Percentiles rank a stretch among this genome's conserved stretches.
Conservation (phyloP, 1,140 invertebrate species). For the Zaprionus vittiger region DNA sequence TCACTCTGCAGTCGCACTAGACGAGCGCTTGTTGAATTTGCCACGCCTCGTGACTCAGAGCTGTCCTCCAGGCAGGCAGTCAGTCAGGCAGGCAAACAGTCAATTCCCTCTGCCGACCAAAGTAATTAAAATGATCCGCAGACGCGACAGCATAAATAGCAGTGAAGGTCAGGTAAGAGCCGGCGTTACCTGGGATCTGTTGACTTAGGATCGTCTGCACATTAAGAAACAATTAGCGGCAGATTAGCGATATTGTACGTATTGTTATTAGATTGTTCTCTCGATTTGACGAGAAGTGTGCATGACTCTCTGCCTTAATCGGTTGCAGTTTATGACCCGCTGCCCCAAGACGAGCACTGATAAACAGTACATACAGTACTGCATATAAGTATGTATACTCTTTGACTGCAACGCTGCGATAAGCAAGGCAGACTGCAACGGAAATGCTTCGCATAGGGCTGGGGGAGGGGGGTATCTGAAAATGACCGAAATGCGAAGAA, state of each 20-base stretch:
- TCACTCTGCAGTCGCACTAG: background rate
- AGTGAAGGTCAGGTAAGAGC: slow-evolving; percentile 44
- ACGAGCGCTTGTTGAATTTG: slow-evolving; percentile 38
- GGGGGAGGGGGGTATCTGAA: slow-evolving; percentile 14
- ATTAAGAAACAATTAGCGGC: slow-evolving; percentile 76
- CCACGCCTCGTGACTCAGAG: slow-evolving; percentile 56
- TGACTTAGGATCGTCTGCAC: slow-evolving; percentile 56
- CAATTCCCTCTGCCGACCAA: background rate
- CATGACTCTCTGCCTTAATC: slow-evolving; percentile 39
- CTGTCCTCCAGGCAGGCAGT: slow-evolving; percentile 15
- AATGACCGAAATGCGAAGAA: slow-evolving; percentile 29
- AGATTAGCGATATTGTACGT: slow-evolving; percentile 58
- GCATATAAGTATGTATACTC: slow-evolving; percentile 1
- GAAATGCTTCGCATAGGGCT: slow-evolving; percentile 42
- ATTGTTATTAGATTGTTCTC: slow-evolving; percentile 33
- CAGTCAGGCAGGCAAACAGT: background rate
- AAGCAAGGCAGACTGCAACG: slow-evolving; percentile 40
- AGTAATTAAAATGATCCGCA: slow-evolving; percentile 40
- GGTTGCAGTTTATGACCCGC: slow-evolving; percentile 66
- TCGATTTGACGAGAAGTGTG: slow-evolving; percentile 19
- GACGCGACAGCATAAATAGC: slow-evolving; percentile 6
- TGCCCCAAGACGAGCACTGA: slow-evolving; percentile 32
- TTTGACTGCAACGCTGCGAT: slow-evolving; percentile 37
- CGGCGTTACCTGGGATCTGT: slow-evolving; percentile 26
- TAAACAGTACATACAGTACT: slow-evolving; percentile 39